Evolutionary conservation across 2,888 invertebrate genomes (phyloP), one percentile per base, ranked within the genome.

Genomic region (Cacoxenus indagator): DNA sequence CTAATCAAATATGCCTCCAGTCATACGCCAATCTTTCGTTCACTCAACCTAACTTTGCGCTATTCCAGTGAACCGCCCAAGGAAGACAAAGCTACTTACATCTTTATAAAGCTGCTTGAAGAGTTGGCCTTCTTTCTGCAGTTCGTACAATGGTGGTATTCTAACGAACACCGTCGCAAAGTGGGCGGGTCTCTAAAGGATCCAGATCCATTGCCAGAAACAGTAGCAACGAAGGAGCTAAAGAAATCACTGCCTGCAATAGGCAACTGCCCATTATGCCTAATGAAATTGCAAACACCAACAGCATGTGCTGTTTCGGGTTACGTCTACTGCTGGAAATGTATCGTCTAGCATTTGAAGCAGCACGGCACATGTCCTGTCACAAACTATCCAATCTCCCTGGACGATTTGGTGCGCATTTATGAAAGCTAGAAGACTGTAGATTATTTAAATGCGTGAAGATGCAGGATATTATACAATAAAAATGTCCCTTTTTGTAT

Each of bases 91-190:
- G 73, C 82, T 65, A 86, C 87, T 0, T 85, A 77, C 27, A 37
- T 86, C 24, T 81, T 88, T 24, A 85, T 90, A 22, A 88, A 90
- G 45, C 78, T 84, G 11, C 90, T 94, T 61, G 95, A 96, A 88
- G 90, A 95, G 72, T 91, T 93, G 24, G 95, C 96, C 22, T 97
- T 97, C 87, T 93, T 92, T 67, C 90, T 97, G 67, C 97, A 97
- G 88, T 94, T 97, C 87, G 89, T 96, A 70, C 93, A 95, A 77
- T 95, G 94, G 92, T 97, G 96, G 96, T 92, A 92, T 79, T 89
- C 90, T 1, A 91, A 91, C 78, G 89, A 90, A 24, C 89, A 90
- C 68, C 89, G 89, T 9, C 90, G 89, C 78, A 88, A 92, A 45
- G 91, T 90, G 5, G 89, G 90, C 8, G 86, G 87, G 1, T 69